phyloP scores from a whole-genome alignment of 2,888 invertebrate genomes.

The Melolontha melolontha region DNA sequence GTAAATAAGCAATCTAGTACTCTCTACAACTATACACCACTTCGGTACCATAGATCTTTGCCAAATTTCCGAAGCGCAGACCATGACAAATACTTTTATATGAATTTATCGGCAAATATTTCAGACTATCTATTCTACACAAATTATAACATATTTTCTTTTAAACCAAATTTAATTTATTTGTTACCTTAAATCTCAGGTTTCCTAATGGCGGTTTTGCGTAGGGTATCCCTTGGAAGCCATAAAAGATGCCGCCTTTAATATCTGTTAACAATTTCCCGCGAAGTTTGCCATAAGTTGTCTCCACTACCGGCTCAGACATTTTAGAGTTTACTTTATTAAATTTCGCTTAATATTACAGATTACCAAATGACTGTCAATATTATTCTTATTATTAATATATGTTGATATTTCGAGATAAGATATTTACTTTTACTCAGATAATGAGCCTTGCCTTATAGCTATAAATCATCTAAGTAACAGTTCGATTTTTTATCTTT shows the following conservation, averaged over 20 bases:
- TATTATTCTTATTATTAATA: background rate
- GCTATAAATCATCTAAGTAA: too few relatives aligned
- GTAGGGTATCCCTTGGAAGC: conserved; percentile 63
- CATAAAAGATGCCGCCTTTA: conserved; percentile 55
- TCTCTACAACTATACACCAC: too few relatives aligned
- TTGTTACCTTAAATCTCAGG: conserved; percentile 61
- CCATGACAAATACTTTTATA: too few relatives aligned
- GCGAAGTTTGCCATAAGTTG: conserved; percentile 54
- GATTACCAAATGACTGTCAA: conserved; percentile 5
- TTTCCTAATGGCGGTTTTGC: conserved; percentile 61
- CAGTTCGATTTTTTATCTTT: conserved; percentile 1
- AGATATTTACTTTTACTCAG: background rate
- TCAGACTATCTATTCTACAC: too few relatives aligned
- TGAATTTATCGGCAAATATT: too few relatives aligned
- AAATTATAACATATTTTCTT: background rate
- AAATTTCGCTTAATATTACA: conserved; percentile 1
- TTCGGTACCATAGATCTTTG: too few relatives aligned
- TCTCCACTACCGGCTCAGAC: conserved; percentile 24
- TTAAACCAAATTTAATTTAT: background rate
- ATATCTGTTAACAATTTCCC: conserved; percentile 54
- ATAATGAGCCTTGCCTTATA: background rate
- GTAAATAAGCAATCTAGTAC: too few relatives aligned
- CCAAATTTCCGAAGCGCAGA: too few relatives aligned
- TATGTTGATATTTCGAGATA: conserved; percentile 12
- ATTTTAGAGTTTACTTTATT: conserved; percentile 5